These are phyloP conservation scores for Hystrix brachyura DNA, from an alignment of 2,113 vertebrate species.

Conservation along the genomic window DNA sequence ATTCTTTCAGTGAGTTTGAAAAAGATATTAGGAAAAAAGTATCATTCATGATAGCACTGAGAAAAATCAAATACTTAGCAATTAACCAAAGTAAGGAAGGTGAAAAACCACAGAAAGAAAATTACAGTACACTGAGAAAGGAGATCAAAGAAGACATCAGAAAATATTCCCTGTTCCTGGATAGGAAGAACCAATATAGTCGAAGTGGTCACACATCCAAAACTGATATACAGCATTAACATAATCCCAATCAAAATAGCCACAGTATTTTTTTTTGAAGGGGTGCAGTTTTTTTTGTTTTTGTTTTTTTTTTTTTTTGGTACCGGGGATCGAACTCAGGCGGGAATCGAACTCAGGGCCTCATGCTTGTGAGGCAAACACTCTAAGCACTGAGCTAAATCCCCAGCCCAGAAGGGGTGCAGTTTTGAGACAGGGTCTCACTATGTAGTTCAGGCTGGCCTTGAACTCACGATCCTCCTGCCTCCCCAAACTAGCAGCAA, in stretches of 20 bases:
- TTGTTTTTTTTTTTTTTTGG: no score
- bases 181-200: not conserved
- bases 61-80: not conserved
- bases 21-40: not conserved
- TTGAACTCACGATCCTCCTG: no score
- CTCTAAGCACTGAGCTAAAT: no score
- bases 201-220: not conserved
- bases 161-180: not conserved
- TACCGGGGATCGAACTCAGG: no score
- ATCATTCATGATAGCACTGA: not conserved
- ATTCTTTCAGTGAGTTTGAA: not conserved
- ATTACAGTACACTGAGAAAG: not conserved
- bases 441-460: no score
- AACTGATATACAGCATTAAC: not conserved
- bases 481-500: no score
- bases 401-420: no score
- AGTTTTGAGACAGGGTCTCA: no score
- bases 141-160: not conserved
- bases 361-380: no score
- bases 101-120: not conserved
- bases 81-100: not conserved
- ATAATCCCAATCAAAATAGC: not conserved
- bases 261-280: not conserved
- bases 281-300: no score
- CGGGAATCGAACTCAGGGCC: no score